Evolutionary conservation across 1,140 invertebrate species (phyloP).

Genomic region (Calosoma granatense): DNA sequence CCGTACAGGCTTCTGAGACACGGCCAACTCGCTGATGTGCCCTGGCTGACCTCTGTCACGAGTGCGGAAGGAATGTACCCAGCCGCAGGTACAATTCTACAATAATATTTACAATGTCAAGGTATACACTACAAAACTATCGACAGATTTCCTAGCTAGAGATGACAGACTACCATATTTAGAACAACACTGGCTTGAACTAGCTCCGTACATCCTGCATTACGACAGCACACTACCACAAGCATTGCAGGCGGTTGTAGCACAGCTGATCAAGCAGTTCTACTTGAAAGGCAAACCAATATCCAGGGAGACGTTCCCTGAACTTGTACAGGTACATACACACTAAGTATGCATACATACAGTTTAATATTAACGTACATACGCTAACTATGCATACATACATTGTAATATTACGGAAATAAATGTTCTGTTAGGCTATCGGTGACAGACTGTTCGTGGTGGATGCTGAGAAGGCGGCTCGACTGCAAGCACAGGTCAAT

Average conservation of each 20-base stretch:
- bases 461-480: slow-evolving; percentile 43
- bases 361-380: too few relatives aligned
- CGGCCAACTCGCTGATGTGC: slow-evolving; percentile 33
- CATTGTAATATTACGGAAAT: background rate
- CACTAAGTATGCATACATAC: too few relatives aligned
- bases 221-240: slow-evolving; percentile 12
- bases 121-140: background rate
- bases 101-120: background rate
- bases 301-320: background rate
- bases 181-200: slow-evolving; percentile 6
- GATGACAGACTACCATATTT: background rate
- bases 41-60: slow-evolving; percentile 32
- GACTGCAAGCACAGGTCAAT: slow-evolving; percentile 40
- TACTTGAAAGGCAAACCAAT: slow-evolving; percentile 18
- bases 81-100: slow-evolving; percentile 27
- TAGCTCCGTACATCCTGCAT: slow-evolving; percentile 10
- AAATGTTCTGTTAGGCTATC: slow-evolving; percentile 33
- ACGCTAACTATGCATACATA: too few relatives aligned
- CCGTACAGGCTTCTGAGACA: slow-evolving; percentile 39
- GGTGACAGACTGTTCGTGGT: slow-evolving; percentile 47
- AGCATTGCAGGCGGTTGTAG: slow-evolving; percentile 16
- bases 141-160: background rate
- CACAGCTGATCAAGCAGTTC: slow-evolving; percentile 21
- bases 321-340: background rate
- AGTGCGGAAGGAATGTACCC: slow-evolving; percentile 34